Evolutionary conservation across 2,797 vertebrate species (phyloP).

Genomic region (Yasuhikotakia modesta): DNA sequence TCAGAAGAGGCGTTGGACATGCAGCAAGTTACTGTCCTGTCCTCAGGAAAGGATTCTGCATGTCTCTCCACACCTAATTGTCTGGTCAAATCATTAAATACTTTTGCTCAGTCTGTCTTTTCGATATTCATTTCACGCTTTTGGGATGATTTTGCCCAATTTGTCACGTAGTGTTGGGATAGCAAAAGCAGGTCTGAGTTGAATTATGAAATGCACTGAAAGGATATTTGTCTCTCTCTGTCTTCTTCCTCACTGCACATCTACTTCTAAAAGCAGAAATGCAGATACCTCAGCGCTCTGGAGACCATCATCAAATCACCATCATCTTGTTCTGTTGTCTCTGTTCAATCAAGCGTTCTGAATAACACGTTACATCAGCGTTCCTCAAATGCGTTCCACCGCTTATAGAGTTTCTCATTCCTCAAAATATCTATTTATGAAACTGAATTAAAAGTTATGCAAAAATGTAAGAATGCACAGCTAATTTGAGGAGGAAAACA

Average conservation of each 20-base stretch:
- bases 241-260: not conserved
- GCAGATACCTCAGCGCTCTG: not conserved
- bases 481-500: not conserved
- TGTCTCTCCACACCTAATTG: slow-evolving; percentile 39
- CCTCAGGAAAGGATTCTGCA: not conserved
- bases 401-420: not conserved
- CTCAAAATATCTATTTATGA: too few relatives aligned
- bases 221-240: not conserved
- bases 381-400: not conserved
- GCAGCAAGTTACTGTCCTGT: slow-evolving; percentile 11
- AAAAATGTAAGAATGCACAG: too few relatives aligned
- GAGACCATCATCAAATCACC: not conserved
- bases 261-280: slow-evolving; percentile 20
- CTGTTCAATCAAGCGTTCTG: too few relatives aligned
- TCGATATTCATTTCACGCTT: not conserved
- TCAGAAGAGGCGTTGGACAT: not conserved
- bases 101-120: slow-evolving; percentile 14
- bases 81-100: slow-evolving; percentile 24
- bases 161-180: slow-evolving; percentile 16
- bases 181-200: slow-evolving; percentile 11
- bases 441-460: too few relatives aligned
- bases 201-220: not conserved
- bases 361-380: not conserved
- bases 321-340: not conserved
- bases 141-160: not conserved